Evolutionary conservation across 2,797 vertebrate genomes (phyloP).

Genomic region (Cercopithecus petaurista): DNA sequence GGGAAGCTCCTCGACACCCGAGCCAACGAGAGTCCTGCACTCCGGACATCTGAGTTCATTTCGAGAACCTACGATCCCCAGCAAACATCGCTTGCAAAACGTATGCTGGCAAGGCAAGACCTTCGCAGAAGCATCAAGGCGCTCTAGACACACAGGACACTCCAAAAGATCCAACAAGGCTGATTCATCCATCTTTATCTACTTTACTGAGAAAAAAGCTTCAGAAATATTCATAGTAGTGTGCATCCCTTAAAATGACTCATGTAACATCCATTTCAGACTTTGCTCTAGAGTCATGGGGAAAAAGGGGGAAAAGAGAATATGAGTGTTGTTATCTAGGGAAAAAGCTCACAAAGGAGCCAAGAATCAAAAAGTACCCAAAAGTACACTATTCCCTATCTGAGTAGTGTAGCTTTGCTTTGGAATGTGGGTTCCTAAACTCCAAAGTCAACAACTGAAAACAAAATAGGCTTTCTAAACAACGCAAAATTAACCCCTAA

Average conservation of each 20-base stretch:
- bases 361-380: conserved; percentile 55
- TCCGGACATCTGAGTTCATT: conserved; percentile 97
- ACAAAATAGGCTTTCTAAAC: conserved; percentile 33
- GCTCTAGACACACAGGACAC: conserved; percentile 98
- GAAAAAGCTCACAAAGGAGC: conserved; percentile 19
- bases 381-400: conserved; percentile 21
- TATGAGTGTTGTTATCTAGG: conserved; percentile 50
- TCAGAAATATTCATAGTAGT: conserved; percentile 71
- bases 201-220: conserved; percentile 71
- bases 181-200: conserved; percentile 95
- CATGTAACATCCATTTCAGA: conserved; percentile 97
- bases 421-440: conserved; percentile 48
- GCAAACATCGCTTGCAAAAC: conserved; percentile 96
- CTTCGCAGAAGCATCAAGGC: conserved; percentile 96
- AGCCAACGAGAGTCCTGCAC: conserved; percentile 96
- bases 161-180: conserved; percentile 97
- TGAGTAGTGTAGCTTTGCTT: neutral
- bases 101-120: conserved; percentile 99
- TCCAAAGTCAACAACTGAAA: conserved; percentile 65
- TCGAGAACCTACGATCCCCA: conserved; percentile 95
- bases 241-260: conserved; percentile 82
- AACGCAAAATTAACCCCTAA: conserved; percentile 30
- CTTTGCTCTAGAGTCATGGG: conserved; percentile 79
- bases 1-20: conserved; percentile 95
- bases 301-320: conserved; percentile 43